Evolutionary conservation across 1,140 invertebrate species (phyloP).

Genomic region (Heliconius nattereri): DNA sequence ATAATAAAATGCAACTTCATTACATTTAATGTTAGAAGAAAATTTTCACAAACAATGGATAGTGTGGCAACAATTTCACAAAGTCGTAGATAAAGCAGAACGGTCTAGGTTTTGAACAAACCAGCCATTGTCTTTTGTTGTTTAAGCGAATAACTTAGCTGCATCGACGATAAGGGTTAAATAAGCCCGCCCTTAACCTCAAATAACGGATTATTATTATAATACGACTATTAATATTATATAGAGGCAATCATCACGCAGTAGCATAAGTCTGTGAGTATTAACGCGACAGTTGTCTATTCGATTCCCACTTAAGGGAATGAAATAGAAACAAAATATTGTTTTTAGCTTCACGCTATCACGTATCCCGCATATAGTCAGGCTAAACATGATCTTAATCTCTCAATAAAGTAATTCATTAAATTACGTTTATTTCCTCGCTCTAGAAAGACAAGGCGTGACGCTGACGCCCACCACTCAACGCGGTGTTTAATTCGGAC

Average conservation of each 20-base stretch:
- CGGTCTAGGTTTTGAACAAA: constrained; percentile 47
- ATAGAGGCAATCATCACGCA: not conserved
- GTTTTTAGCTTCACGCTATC: not conserved
- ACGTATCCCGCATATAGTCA: not conserved
- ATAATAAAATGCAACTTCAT: not conserved
- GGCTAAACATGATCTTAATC: too few relatives aligned
- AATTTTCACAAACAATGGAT: constrained; percentile 21
- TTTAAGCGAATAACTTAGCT: constrained; percentile 50
- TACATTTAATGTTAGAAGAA: constrained; percentile 6
- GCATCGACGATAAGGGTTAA: constrained; percentile 42
- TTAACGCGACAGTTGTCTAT: too few relatives aligned
- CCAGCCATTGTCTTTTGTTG: constrained; percentile 44
- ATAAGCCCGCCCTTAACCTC: not conserved
- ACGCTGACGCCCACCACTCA: too few relatives aligned
- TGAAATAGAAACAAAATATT: not conserved
- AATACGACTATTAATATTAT: not conserved
- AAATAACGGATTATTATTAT: not conserved
- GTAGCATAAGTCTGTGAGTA: too few relatives aligned
- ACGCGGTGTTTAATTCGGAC: too few relatives aligned
- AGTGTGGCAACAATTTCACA: constrained; percentile 43
- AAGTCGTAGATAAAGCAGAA: constrained; percentile 49
- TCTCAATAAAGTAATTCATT: too few relatives aligned
- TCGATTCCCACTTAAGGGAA: too few relatives aligned
- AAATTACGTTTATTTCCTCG: too few relatives aligned
- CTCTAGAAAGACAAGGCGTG: too few relatives aligned